Evolutionary conservation across 2,888 invertebrate genomes (phyloP), one percentile per base, ranked within the genome.

Genomic region (Rhamphomyia laevipes): DNA sequence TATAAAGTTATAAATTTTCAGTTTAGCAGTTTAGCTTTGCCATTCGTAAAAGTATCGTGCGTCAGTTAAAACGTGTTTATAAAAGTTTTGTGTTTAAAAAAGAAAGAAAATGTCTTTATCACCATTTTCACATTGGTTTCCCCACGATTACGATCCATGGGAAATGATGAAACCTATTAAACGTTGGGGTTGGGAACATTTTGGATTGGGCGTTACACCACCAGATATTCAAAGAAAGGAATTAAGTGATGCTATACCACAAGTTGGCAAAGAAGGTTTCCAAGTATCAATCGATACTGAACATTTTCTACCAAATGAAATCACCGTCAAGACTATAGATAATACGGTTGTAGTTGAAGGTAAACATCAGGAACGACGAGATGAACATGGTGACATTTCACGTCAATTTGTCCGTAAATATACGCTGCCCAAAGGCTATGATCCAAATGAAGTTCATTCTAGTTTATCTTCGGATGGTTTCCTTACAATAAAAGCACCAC

Each of bases 321-420:
- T 86, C 41, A 75, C 80, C 43, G 76, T 88, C 48, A 87, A 85
- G 70, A 75, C 84, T 44, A 74, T 75, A 55, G 75, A 82, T 51
- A 77, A 75, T 59, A 27, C 23, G 4, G 75, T 84, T 37, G 67
- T 82, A 17, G 77, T 82, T 30, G 83, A 85, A 63, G 86, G 86
- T 46, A 87, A 83, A 62, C 89, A 90, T 65, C 87, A 88, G 62
- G 89, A 90, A 65, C 85, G 83, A 58, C 81, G 79, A 56, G 90
- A 90, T 64, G 87, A 89, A 58, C 88, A 89, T 58, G 86, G 86
- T 11, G 84, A 68, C 66, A 79, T 91, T 46, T 84, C 88, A n/a
- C 77, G 78, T 33, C 80, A 82, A 56, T 70, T 70, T 54, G 64
- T 65, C 46, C 61, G 70, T 47, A 70, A 75, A 49, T 78, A 77